Base-by-base conservation (phyloP, 2,888 invertebrate genomes). In the Limenitis arthemis region DNA sequence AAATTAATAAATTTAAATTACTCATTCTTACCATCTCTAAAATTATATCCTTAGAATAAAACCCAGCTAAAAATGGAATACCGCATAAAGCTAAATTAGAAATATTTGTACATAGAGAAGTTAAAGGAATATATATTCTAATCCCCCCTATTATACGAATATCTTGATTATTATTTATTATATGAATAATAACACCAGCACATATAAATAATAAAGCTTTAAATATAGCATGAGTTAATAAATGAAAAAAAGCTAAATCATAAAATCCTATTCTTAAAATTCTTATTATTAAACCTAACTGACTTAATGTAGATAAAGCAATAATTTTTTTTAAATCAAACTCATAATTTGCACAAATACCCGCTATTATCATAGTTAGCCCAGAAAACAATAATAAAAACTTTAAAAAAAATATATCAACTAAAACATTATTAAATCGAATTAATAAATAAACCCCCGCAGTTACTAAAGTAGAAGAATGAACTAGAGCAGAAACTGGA, bases 401-500 rank as follows among this genome's bases (percentile, higher is more conserved):
- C 58, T 76, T 76, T 53, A 80, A 71, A 70, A 88, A 72, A 63
- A 72, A 67, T 52, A 67, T 73, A 68, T 69, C 63, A 12, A 63
- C 37, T 67, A 90, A 80, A 72, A 88, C 72, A 63, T 69, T 54
- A 81, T 84, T 88, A 88, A 91, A 91, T 0, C 91, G 92, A 88
- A 92, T 90, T 75, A 93, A 77, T 76, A 93, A 86, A 88, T 91
- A 92, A 67, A 93, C 87, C 0, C 93, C 93, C 0, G 93, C 93
- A 8, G 93, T 93, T 0, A 94, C 93, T 72, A 94, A 87, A 58
- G 93, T 93, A 5, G 92, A 93, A 58, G 93, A 93, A 88, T 93
- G 92, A 59, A 64, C 61, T 49, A 61, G 60, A 49, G 61, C 61
- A 9, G 61, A 61, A 50, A 61, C 63, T 8, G 93, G 93, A 0